These are phyloP conservation scores for Vanacampus margaritifer DNA, from an alignment of 2,113 vertebrate genomes.

Conservation along the genomic window DNA sequence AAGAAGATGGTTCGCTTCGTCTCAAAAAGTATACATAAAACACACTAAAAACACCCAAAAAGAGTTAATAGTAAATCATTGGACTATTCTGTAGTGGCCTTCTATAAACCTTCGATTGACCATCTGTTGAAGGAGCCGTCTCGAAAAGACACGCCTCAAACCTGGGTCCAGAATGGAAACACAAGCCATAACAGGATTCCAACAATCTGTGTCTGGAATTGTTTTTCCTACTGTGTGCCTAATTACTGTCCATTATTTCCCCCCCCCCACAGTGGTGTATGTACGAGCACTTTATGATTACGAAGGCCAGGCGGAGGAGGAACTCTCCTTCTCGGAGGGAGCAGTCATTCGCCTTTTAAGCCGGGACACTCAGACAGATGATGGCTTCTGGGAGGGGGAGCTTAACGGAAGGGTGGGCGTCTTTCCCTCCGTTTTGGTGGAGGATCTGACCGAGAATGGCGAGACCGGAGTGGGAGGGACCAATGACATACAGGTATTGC, in stretches of 20 bases:
- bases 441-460: constrained; percentile 89
- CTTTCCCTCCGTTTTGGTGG: constrained; percentile 93
- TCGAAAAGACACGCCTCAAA: not conserved
- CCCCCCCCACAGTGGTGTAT: constrained; percentile 77
- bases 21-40: not conserved
- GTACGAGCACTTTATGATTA: constrained; percentile 98
- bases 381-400: constrained; percentile 98
- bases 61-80: not conserved
- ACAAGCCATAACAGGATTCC: not conserved
- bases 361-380: constrained; percentile 94
- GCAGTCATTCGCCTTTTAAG: constrained; percentile 93
- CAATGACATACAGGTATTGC: constrained; percentile 45
- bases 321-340: constrained; percentile 91
- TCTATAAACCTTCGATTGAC: not conserved
- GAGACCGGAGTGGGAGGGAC: constrained; percentile 65
- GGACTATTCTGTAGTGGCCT: not conserved
- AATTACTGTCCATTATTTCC: constrained; percentile 12
- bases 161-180: not conserved
- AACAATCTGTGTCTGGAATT: constrained; percentile 1
- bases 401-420: constrained; percentile 88
- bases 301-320: constrained; percentile 92
- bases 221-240: constrained; percentile 20
- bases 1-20: not conserved
- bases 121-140: not conserved
- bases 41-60: not conserved